Evolutionary conservation across 2,888 invertebrate genomes (phyloP).

Genomic region (Drosophila phalerata): DNA sequence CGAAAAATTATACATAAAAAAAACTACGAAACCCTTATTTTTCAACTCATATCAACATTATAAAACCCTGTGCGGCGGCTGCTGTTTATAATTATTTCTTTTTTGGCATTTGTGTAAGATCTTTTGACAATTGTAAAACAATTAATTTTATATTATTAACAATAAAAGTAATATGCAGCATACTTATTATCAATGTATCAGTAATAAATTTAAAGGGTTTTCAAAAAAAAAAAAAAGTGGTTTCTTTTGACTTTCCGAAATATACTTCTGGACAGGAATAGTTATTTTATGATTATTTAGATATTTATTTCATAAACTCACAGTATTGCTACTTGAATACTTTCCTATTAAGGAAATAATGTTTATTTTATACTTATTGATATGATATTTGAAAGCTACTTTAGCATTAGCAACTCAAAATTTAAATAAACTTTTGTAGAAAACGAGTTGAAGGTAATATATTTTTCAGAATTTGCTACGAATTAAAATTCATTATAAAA

Average conservation of each 20-base stretch:
- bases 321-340: no score
- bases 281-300: no score
- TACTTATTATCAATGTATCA: constrained; percentile 41
- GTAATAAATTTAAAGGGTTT: constrained; percentile 72
- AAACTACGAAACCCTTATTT: constrained; percentile 60
- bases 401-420: no score
- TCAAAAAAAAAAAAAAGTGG: constrained; percentile 47
- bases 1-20: constrained; percentile 28
- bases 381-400: no score
- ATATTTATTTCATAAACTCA: no score
- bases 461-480: no score
- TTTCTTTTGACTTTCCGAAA: neutral
- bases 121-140: constrained; percentile 47
- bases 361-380: no score
- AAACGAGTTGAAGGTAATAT: no score
- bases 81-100: constrained; percentile 23
- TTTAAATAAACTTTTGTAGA: no score
- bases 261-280: neutral
- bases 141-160: constrained; percentile 34
- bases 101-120: constrained; percentile 46
- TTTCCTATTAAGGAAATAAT: no score
- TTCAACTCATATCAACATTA: constrained; percentile 14
- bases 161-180: constrained; percentile 43
- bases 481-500: no score
- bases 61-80: constrained; percentile 55